These are phyloP conservation scores for Echinarachnius parma DNA, from an alignment of 53 echinoderm and acorn worm species.

Conservation along the genomic window DNA sequence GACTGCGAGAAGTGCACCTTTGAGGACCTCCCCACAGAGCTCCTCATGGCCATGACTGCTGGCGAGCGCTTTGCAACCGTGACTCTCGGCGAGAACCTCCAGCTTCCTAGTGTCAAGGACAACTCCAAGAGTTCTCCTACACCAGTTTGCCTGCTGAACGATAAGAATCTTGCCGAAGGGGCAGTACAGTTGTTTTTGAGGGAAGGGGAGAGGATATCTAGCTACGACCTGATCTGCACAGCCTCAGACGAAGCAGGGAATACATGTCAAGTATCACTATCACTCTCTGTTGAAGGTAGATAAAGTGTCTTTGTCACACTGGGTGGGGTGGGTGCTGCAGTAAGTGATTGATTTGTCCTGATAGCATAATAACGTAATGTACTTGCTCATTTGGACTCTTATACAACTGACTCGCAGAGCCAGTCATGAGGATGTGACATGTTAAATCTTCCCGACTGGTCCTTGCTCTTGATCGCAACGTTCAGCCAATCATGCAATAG, in stretches of 20 bases:
- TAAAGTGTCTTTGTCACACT: too few species aligned
- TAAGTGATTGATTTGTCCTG: too few species aligned
- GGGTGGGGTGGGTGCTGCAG: too few species aligned
- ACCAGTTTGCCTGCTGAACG: neutral
- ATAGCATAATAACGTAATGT: too few species aligned
- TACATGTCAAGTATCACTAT: neutral
- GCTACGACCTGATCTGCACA: neutral
- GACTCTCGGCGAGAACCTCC: neutral
- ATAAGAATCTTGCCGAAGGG: neutral
- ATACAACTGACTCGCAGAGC: too few species aligned
- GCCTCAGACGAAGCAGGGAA: neutral
- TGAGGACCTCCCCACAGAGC: neutral
- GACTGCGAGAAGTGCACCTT: neutral
- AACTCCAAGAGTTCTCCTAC: neutral
- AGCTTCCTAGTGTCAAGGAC: neutral
- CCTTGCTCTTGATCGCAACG: too few species aligned
- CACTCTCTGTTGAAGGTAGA: neutral
- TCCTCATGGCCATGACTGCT: neutral
- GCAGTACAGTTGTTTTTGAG: too few species aligned
- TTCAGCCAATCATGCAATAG: too few species aligned
- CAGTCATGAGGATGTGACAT: too few species aligned
- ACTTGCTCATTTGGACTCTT: too few species aligned
- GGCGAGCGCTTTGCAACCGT: conserved; percentile 1
- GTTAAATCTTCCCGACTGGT: too few species aligned
- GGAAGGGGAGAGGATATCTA: too few species aligned